Conservation (phyloP, 2,797 vertebrate genomes). For the Psittacula derbiana region DNA sequence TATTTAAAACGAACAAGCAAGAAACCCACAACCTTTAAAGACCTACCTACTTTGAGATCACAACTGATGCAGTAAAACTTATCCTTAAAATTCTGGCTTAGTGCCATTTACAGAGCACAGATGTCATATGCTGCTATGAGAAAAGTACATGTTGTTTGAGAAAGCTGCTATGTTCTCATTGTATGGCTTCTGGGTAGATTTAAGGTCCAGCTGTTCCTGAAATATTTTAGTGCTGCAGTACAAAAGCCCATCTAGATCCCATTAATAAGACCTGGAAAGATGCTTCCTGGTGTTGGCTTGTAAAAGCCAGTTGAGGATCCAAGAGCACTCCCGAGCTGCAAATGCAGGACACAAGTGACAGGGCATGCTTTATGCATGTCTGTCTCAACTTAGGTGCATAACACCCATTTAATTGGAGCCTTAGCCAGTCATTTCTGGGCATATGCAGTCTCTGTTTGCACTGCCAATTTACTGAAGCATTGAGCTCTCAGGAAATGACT, state of each 20-base stretch:
- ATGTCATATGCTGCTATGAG: background rate
- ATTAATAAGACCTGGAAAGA: background rate
- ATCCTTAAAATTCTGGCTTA: background rate
- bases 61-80: background rate
- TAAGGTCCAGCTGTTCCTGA: conserved; percentile 19
- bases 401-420: background rate
- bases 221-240: background rate
- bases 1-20: background rate
- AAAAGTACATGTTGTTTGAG: background rate
- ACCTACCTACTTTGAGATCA: background rate
- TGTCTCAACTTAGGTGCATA: background rate
- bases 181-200: background rate
- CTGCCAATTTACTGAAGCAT: background rate
- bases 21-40: background rate
- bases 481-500: conserved; percentile 4
- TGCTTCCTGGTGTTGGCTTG: background rate
- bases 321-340: background rate
- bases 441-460: background rate
- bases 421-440: background rate
- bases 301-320: background rate
- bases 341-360: background rate
- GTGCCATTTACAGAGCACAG: background rate
- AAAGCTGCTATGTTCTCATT: background rate
- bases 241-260: background rate
- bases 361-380: background rate